These are phyloP conservation scores for Microplitis mediator DNA, from an alignment of 1,140 invertebrate genomes.

Conservation along the genomic window DNA sequence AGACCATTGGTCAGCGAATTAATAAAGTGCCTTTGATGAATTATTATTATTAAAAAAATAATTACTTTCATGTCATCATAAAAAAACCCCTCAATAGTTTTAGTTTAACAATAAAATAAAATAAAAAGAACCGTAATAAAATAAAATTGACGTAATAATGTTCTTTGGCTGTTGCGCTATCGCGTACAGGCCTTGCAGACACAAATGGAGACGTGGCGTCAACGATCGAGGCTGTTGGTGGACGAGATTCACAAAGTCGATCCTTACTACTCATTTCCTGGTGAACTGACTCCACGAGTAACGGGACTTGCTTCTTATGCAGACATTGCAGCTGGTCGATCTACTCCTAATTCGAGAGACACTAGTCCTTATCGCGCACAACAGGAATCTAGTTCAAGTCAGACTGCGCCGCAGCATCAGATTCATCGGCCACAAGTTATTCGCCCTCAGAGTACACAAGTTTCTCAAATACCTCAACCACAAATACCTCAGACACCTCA, in stretches of 20 bases:
- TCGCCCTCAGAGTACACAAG: too few relatives aligned
- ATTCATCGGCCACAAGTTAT: neutral
- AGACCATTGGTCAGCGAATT: neutral
- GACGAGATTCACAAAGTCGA: slow-evolving; percentile 74
- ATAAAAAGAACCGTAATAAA: slow-evolving; percentile 27
- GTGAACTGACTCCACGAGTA: slow-evolving; percentile 51
- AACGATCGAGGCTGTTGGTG: slow-evolving; percentile 71
- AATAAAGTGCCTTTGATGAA: slow-evolving; percentile 16
- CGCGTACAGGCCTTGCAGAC: slow-evolving; percentile 74
- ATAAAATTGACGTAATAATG: slow-evolving; percentile 48
- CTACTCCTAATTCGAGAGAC: slow-evolving; percentile 55
- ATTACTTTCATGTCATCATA: neutral
- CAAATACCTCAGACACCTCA: neutral
- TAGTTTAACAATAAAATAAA: slow-evolving; percentile 20
- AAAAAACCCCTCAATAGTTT: neutral
- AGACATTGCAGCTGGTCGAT: slow-evolving; percentile 63
- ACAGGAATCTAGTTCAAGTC: slow-evolving; percentile 38
- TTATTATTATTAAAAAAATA: neutral
- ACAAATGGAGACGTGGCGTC: slow-evolving; percentile 69
- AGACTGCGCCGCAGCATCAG: neutral
- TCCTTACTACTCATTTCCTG: slow-evolving; percentile 69
- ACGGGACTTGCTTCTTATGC: slow-evolving; percentile 63
- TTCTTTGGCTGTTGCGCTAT: slow-evolving; percentile 52
- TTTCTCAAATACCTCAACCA: neutral
- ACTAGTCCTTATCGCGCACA: slow-evolving; percentile 48